A percentile compares a stretch with the other conserved stretches of the same genome.
These are phyloP conservation scores for Ecliptopera silaceata DNA, from an alignment of 2,888 invertebrate genomes.

Conservation along the genomic window DNA sequence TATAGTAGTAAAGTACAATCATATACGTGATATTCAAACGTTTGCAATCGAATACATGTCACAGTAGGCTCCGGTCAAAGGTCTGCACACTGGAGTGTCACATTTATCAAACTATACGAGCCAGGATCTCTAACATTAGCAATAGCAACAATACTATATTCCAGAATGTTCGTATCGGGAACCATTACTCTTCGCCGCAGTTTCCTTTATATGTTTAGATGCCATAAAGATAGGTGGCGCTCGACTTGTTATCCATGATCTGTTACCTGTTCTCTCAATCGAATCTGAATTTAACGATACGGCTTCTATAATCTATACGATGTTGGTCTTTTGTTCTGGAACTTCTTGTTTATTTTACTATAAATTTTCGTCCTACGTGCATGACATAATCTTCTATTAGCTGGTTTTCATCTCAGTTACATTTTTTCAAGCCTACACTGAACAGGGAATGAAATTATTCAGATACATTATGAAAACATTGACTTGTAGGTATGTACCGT, in stretches of 20 bases:
- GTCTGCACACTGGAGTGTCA: conserved; percentile 51
- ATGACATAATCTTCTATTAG: too few relatives aligned
- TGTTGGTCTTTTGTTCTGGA: conserved; percentile 32
- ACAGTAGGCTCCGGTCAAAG: conserved; percentile 52
- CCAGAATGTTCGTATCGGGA: conserved; percentile 71
- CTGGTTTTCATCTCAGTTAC: too few relatives aligned
- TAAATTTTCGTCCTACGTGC: too few relatives aligned
- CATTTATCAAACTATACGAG: conserved; percentile 64
- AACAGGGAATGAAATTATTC: too few relatives aligned
- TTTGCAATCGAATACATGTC: conserved; percentile 43
- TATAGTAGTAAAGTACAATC: neutral
- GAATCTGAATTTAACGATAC: conserved; percentile 62
- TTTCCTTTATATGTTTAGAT: conserved; percentile 75
- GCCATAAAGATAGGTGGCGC: conserved; percentile 72
- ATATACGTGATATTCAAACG: neutral
- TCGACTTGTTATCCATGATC: conserved; percentile 66
- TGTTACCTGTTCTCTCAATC: conserved; percentile 62
- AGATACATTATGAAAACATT: too few relatives aligned
- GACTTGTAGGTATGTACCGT: too few relatives aligned
- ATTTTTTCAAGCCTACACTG: too few relatives aligned
- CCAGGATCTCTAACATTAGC: conserved; percentile 60
- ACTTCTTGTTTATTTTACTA: conserved; percentile 1
- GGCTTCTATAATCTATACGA: conserved; percentile 45
- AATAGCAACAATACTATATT: conserved; percentile 65
- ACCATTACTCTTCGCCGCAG: conserved; percentile 70